Percentiles rank a stretch among this genome's conserved stretches.
These are phyloP conservation scores for Leucosticte australis DNA, from an alignment of 2,113 vertebrate genomes.

Conservation along the genomic window DNA sequence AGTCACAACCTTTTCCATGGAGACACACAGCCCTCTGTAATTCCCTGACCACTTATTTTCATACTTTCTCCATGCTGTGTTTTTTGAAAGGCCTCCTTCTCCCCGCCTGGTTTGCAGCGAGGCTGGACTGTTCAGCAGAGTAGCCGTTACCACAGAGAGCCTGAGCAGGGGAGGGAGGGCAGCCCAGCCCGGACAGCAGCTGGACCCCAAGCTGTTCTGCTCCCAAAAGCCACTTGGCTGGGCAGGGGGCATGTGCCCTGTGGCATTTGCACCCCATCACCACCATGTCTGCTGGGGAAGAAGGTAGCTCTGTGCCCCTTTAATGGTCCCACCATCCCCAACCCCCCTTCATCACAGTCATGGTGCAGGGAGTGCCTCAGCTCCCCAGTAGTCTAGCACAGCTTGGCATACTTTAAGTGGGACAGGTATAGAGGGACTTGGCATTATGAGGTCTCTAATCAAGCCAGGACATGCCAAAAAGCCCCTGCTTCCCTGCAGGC, in stretches of 20 bases:
- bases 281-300: not conserved
- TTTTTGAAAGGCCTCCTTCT: slow-evolving; percentile 26
- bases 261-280: not conserved
- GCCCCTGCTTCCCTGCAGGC: not conserved
- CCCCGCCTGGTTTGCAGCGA: not conserved
- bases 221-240: not conserved
- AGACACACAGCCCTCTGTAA: slow-evolving; percentile 23
- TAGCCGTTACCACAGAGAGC: not conserved
- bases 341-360: rapidly evolving
- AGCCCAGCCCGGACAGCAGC: not conserved
- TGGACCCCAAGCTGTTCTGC: not conserved
- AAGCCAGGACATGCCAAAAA: not conserved
- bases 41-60: slow-evolving; percentile 38
- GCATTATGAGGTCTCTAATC: not conserved
- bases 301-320: not conserved
- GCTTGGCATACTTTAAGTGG: rapidly evolving
- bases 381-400: not conserved
- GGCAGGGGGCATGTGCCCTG: not conserved
- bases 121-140: not conserved
- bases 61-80: not conserved
- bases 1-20: not conserved
- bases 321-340: not conserved
- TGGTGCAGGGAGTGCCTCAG: not conserved
- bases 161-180: not conserved
- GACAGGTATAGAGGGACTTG: not conserved